A percentile compares a stretch with the other conserved stretches of the same genome.
phyloP scores from a whole-genome alignment of 1,140 invertebrate species.

The Scaptomyza pallida region DNA sequence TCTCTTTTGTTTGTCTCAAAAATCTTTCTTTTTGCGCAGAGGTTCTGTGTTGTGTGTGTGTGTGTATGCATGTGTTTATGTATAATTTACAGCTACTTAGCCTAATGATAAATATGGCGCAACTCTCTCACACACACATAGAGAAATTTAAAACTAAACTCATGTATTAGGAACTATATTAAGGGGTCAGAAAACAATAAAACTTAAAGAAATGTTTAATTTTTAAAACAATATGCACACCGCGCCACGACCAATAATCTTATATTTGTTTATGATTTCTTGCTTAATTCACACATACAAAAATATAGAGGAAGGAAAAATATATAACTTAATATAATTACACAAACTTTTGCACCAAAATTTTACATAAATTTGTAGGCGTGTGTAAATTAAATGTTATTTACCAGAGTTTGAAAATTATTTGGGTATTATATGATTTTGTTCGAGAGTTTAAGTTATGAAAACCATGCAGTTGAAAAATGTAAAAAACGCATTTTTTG shows the following conservation, averaged over 20 bases:
- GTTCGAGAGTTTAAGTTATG: neutral
- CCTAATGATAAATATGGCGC: slow-evolving; percentile 44
- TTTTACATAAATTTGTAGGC: slow-evolving; percentile 44
- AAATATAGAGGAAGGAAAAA: neutral
- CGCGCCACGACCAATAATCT: slow-evolving; percentile 48
- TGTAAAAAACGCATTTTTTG: slow-evolving; percentile 72
- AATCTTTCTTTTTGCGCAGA: slow-evolving; percentile 29
- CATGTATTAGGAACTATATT: slow-evolving; percentile 18
- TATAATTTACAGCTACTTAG: slow-evolving; percentile 47
- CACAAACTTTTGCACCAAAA: slow-evolving; percentile 67
- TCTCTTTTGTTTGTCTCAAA: slow-evolving; percentile 57
- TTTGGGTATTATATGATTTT: no score
- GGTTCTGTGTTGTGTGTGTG: neutral
- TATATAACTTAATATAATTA: slow-evolving; percentile 58
- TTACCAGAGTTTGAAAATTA: slow-evolving; percentile 57
- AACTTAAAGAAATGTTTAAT: no score
- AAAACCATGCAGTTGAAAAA: slow-evolving; percentile 54
- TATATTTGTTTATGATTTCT: neutral
- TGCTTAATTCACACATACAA: slow-evolving; percentile 14
- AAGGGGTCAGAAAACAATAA: slow-evolving; percentile 32
- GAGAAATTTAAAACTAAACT: slow-evolving; percentile 46
- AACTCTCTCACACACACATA: slow-evolving; percentile 44
- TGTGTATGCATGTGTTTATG: slow-evolving; percentile 6
- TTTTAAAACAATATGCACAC: slow-evolving; percentile 30
- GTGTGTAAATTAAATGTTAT: slow-evolving; percentile 63